A percentile compares a stretch with the other conserved stretches of the same genome.
Evolutionary conservation across 1,140 invertebrate species (phyloP).

Genomic region (Tigriopus japonicus): DNA sequence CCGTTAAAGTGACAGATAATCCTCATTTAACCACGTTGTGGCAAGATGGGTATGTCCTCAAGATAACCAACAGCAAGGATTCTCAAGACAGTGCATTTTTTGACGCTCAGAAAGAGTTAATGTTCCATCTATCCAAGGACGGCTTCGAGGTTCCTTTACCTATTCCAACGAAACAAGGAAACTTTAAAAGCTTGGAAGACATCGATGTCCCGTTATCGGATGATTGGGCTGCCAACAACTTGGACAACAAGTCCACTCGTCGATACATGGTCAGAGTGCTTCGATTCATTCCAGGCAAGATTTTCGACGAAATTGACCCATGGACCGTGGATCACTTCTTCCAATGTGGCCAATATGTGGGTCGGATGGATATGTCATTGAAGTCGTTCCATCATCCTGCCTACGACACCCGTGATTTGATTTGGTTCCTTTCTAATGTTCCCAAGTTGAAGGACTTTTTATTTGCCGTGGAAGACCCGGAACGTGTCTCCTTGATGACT

Average conservation of each 20-base stretch:
- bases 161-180: conserved; percentile 39
- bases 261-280: conserved; percentile 47
- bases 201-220: conserved; percentile 9
- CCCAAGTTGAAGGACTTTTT: conserved; percentile 47
- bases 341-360: conserved; percentile 39
- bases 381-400: conserved; percentile 48
- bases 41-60: conserved; percentile 48
- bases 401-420: conserved; percentile 37
- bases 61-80: conserved; percentile 58
- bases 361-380: conserved; percentile 6
- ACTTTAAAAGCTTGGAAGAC: conserved; percentile 37
- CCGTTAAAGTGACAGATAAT: conserved; percentile 18
- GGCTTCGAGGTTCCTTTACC: conserved; percentile 42
- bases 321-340: conserved; percentile 38
- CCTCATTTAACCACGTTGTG: conserved; percentile 19
- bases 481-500: conserved; percentile 35
- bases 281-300: conserved; percentile 46
- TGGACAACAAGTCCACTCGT: not conserved
- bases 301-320: conserved; percentile 37
- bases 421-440: conserved; percentile 50
- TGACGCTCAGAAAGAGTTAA: conserved; percentile 46
- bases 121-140: conserved; percentile 42
- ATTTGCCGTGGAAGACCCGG: conserved; percentile 39
- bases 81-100: conserved; percentile 42
- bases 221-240: conserved; percentile 10